Conservation (phyloP, 2,888 invertebrate species). For the Agriopis marginaria region DNA sequence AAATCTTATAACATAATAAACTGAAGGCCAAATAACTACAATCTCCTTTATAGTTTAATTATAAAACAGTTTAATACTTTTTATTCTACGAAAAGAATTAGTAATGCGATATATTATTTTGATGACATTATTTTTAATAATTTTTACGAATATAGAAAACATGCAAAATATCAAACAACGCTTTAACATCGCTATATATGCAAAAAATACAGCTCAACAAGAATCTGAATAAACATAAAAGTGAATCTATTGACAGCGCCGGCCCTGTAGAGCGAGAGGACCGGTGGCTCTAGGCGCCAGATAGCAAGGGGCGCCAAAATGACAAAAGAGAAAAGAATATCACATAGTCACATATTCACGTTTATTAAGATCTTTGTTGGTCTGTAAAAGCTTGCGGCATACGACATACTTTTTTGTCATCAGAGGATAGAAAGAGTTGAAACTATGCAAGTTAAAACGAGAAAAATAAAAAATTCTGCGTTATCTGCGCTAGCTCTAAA, state of each 20-base stretch:
- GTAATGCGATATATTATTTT: neutral
- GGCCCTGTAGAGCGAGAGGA: no score
- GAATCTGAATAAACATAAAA: neutral
- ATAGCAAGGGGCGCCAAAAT: no score
- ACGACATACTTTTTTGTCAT: neutral
- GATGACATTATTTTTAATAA: neutral
- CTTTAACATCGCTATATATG: neutral
- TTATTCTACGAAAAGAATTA: neutral
- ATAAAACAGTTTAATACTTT: neutral
- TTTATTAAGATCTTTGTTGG: neutral
- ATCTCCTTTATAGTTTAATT: neutral
- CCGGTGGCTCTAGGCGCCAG: no score
- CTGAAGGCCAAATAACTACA: neutral
- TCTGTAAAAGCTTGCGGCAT: neutral
- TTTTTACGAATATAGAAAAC: neutral
- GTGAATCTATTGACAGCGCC: neutral
- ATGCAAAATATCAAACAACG: neutral
- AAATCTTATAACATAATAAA: neutral
- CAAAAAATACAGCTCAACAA: neutral
- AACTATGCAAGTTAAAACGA: conserved; percentile 8
- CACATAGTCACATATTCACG: neutral
- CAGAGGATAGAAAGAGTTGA: neutral
- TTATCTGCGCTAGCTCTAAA: conserved; percentile 1
- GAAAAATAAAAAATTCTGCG: neutral
- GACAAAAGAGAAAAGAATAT: neutral